Evolutionary conservation across 2,888 invertebrate species (phyloP).

Genomic region (Diabrotica balteata): DNA sequence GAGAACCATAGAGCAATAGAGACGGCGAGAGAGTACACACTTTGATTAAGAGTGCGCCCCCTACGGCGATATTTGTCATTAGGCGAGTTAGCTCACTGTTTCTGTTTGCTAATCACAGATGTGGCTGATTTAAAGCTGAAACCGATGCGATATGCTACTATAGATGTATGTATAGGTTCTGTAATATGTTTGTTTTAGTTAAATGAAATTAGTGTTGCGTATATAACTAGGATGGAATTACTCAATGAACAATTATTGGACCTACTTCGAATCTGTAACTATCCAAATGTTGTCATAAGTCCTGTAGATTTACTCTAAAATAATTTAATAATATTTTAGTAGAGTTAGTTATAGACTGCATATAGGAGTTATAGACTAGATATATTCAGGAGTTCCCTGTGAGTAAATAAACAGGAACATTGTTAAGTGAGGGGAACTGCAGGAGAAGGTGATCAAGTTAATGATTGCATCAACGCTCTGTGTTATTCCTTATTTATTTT

Average conservation of each 20-base stretch:
- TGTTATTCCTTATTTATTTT: too few species aligned
- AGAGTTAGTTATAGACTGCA: too few species aligned
- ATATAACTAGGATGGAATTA: not conserved
- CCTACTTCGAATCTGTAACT: not conserved
- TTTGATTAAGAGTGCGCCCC: conserved; percentile 59
- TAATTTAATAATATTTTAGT: too few species aligned
- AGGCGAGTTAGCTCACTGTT: conserved; percentile 58
- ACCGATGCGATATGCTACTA: conserved; percentile 41
- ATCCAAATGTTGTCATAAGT: not conserved
- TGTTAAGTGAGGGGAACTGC: too few species aligned
- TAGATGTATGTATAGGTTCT: conserved; percentile 10
- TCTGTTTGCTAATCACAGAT: conserved; percentile 62
- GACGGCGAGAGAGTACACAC: conserved; percentile 27
- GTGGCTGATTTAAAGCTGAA: conserved; percentile 51
- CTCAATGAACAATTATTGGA: not conserved
- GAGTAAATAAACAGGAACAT: too few species aligned
- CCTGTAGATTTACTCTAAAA: too few species aligned
- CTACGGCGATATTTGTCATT: conserved; percentile 59
- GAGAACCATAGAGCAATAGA: not conserved
- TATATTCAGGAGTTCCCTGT: too few species aligned
- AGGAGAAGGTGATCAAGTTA: too few species aligned
- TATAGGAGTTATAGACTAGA: too few species aligned
- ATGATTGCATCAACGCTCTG: too few species aligned
- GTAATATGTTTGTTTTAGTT: conserved; percentile 11
- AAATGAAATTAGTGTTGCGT: conserved; percentile 3